A percentile compares a stretch with the other conserved stretches of the same genome.
phyloP scores from a whole-genome alignment of 2,888 invertebrate species.

The Mimas tiliae region DNA sequence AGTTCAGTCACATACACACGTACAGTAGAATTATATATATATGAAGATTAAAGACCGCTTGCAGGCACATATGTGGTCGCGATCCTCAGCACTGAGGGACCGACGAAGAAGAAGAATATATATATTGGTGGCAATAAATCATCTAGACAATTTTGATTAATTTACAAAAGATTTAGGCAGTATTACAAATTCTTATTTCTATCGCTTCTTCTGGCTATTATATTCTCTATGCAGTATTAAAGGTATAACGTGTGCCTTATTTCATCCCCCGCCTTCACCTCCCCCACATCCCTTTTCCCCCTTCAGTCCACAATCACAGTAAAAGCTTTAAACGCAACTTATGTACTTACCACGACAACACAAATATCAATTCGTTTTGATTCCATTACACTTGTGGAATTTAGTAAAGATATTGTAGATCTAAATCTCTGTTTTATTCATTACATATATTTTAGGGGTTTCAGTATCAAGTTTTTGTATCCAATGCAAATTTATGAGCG shows the following conservation, averaged over 20 bases:
- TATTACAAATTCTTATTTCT: too few relatives aligned
- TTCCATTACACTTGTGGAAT: conserved; percentile 16
- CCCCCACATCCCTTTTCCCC: background rate
- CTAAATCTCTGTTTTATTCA: background rate
- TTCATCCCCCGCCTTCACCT: background rate
- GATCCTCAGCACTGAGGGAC: too few relatives aligned
- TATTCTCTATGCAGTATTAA: conserved; percentile 13
- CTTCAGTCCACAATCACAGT: conserved; percentile 23
- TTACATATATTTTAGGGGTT: background rate
- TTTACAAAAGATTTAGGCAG: too few relatives aligned
- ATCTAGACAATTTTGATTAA: too few relatives aligned
- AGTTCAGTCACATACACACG: too few relatives aligned
- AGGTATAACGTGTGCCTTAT: conserved; percentile 8
- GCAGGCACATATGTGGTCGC: too few relatives aligned
- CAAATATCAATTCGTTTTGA: conserved; percentile 17
- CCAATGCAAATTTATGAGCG: too few relatives aligned
- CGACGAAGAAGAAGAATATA: too few relatives aligned
- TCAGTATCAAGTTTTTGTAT: too few relatives aligned
- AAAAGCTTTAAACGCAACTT: conserved; percentile 26
- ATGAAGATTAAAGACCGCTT: too few relatives aligned
- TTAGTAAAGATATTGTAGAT: background rate
- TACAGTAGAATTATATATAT: too few relatives aligned
- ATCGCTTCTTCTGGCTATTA: background rate
- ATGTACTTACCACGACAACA: conserved; percentile 16
- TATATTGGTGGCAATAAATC: too few relatives aligned